Base-by-base conservation (phyloP, 1,140 invertebrate genomes). In the Aradophagus sp. region DNA sequence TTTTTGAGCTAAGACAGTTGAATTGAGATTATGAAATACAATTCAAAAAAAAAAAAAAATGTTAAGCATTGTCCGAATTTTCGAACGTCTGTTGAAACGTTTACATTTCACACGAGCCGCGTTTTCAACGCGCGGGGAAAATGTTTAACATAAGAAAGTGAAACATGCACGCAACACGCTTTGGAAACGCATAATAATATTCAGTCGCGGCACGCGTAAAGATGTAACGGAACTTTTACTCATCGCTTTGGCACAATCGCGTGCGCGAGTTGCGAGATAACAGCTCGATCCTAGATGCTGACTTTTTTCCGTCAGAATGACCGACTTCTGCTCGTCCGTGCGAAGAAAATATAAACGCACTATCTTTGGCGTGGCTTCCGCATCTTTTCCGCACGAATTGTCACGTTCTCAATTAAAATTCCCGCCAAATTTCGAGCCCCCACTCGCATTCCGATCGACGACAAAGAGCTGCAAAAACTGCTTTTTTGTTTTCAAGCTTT, bases 331-430 rank as follows among this genome's bases (percentile, higher is more conserved):
- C 41, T 42, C 65, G 48, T 41, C 26, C 65, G 65, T 69, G 68
- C 63, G 31, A 19, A 26, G 27, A 67, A 66, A 75, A 71, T 52
- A 58, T 31, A 62, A 50, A 73, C 65, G 61, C 70, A 65, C 70
- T 70, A 69, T 67, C 61, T 47, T 73, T 41, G 50, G 32, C 38
- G 38, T 29, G 34, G 58, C 59, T 72, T 73, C 63, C 62, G 63
- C 44, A 67, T 74, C 65, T 71, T 73, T 76, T 77, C 62, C 67
- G 63, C 69, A 63, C 62, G 71, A 52, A 41, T 73, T 68, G 70
- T 75, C 74, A 68, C 62, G 47, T 70, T 68, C 69, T 76, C 77
- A 76, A 80, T 81, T 81, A 81, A 80, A 81, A 80, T 80, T 79
- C 79, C 74, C 67, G 17, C 65, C 58, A 42, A 80, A 80, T 78